Evolutionary conservation across 2,888 invertebrate genomes (phyloP).

Genomic region (Cerceris ruficornis): DNA sequence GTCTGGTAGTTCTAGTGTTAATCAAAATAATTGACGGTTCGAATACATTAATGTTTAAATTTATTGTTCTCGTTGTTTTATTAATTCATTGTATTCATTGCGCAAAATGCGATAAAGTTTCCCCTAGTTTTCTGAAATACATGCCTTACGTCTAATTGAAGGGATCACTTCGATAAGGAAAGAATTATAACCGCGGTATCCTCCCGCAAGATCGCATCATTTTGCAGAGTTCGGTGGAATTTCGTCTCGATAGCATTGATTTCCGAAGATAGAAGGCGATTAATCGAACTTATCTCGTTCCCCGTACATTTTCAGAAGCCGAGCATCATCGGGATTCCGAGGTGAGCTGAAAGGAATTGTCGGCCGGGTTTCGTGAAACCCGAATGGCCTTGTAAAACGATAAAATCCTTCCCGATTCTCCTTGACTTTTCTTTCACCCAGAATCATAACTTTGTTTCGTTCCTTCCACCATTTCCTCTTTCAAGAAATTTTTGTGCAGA

Average conservation of each 20-base stretch:
- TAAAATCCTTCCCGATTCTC: conserved; percentile 33
- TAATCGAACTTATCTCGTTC: conserved; percentile 55
- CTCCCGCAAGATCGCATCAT: neutral
- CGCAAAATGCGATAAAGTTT: too few species aligned
- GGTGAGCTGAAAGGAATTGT: conserved; percentile 69
- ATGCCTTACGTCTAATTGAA: too few species aligned
- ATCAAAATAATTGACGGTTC: too few species aligned
- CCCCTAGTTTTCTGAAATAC: too few species aligned
- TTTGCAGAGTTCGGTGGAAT: conserved; percentile 1
- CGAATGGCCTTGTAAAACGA: conserved; percentile 30
- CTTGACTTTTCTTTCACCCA: conserved; percentile 17
- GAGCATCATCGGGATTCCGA: conserved; percentile 69
- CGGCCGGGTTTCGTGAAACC: conserved; percentile 21
- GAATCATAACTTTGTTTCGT: conserved; percentile 42
- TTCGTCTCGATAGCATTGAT: conserved; percentile 49
- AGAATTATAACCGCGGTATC: conserved; percentile 29
- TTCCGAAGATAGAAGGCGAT: conserved; percentile 33
- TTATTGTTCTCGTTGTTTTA: too few species aligned
- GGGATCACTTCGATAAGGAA: conserved; percentile 21
- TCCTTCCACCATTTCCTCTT: conserved; percentile 2
- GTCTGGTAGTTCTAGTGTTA: too few species aligned
- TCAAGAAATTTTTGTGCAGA: too few species aligned
- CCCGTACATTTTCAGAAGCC: conserved; percentile 64
- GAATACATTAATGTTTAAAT: too few species aligned
- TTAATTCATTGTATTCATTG: too few species aligned